Evolutionary conservation across 2,797 vertebrate species (phyloP).

Genomic region (Mionectes olivaceus): DNA sequence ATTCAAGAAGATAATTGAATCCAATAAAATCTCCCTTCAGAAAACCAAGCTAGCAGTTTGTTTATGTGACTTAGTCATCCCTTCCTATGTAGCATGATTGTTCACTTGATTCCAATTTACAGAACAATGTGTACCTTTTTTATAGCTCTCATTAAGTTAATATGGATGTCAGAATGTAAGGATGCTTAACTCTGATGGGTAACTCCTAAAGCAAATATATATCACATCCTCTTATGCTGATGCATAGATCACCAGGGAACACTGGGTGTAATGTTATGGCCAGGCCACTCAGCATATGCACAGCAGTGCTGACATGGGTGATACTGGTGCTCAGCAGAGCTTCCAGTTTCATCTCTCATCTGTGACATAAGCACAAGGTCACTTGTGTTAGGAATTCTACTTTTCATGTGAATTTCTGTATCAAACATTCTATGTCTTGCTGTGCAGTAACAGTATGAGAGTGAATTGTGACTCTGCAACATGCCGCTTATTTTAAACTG

Average conservation of each 20-base stretch:
- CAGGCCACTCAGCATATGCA: not conserved
- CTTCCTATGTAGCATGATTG: slow-evolving; percentile 38
- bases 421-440: not conserved
- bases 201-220: not conserved
- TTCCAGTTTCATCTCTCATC: not conserved
- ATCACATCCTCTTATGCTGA: not conserved
- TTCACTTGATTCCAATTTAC: slow-evolving; percentile 52
- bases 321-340: not conserved
- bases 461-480: not conserved
- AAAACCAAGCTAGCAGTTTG: slow-evolving; percentile 20
- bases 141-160: slow-evolving; percentile 25
- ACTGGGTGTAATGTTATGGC: not conserved
- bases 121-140: not conserved
- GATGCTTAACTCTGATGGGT: not conserved
- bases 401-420: not conserved
- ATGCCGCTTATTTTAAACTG: not conserved
- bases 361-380: not conserved
- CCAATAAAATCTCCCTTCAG: not conserved
- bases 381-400: not conserved
- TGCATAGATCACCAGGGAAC: not conserved
- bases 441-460: not conserved
- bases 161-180: slow-evolving; percentile 1
- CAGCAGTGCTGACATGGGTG: not conserved
- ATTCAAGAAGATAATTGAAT: slow-evolving; percentile 7
- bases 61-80: slow-evolving; percentile 53